phyloP scores from a whole-genome alignment of 2,797 vertebrate species.

The Philypnodon macrostomus region DNA sequence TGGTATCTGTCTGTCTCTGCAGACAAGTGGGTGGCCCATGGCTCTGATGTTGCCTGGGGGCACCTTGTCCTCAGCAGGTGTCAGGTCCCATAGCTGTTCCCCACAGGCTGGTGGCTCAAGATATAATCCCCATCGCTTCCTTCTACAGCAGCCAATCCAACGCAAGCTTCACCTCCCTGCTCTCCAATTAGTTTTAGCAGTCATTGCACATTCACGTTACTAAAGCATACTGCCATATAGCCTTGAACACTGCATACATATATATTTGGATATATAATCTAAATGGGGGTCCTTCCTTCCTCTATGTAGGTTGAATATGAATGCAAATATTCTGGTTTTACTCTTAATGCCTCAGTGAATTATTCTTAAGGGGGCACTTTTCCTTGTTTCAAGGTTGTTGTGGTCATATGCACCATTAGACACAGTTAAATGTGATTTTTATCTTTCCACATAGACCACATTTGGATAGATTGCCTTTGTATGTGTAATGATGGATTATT shows the following conservation, averaged over 20 bases:
- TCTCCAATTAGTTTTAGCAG: conserved; percentile 8
- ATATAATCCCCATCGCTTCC: conserved; percentile 20
- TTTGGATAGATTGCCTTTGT: conserved; percentile 17
- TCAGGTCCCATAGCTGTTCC: neutral
- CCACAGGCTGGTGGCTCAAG: neutral
- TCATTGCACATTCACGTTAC: neutral
- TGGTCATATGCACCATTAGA: conserved; percentile 17
- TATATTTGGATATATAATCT: neutral
- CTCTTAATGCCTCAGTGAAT: conserved; percentile 1
- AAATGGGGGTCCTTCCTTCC: too few species aligned
- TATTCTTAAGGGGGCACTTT: neutral
- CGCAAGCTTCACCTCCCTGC: neutral
- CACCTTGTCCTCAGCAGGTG: neutral
- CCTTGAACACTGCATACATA: too few species aligned
- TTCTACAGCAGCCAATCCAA: too few species aligned
- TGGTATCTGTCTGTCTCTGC: conserved; percentile 3
- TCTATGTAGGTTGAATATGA: neutral
- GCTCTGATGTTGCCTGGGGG: conserved; percentile 1
- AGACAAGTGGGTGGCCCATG: conserved; percentile 1
- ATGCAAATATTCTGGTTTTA: neutral
- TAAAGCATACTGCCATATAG: neutral
- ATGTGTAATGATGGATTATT: conserved; percentile 15
- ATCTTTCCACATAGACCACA: conserved; percentile 9
- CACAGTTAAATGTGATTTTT: conserved; percentile 18
- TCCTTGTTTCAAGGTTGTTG: conserved; percentile 25